Percentiles rank a stretch among this genome's conserved stretches.
phyloP scores from a whole-genome alignment of 2,797 vertebrate genomes.

The Loris lydekkerianus region DNA sequence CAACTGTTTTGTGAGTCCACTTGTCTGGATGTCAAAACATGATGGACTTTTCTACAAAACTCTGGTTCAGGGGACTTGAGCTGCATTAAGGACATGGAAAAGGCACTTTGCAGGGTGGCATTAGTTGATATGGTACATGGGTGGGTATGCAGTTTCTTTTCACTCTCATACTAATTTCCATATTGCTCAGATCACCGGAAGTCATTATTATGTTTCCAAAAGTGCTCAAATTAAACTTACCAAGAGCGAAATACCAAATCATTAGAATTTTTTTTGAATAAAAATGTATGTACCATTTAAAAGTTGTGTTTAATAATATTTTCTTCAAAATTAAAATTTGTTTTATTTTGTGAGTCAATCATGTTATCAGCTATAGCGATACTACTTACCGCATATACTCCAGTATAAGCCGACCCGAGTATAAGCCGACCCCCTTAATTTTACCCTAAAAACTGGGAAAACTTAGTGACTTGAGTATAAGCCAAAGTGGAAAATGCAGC shows the following conservation, averaged over 20 bases:
- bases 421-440: too few species aligned
- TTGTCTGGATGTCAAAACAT: not conserved
- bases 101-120: not conserved
- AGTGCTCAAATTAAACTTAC: slow-evolving; percentile 8
- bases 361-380: not conserved
- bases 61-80: not conserved
- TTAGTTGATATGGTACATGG: not conserved
- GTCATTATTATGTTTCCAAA: slow-evolving; percentile 18
- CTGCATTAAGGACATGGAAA: not conserved
- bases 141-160: not conserved
- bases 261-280: not conserved
- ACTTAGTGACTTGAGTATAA: too few species aligned
- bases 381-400: not conserved
- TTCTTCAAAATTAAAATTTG: slow-evolving; percentile 61
- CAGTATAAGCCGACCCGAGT: too few species aligned
- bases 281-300: slow-evolving; percentile 21
- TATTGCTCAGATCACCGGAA: slow-evolving; percentile 3
- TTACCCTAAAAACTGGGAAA: too few species aligned
- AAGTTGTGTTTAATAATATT: slow-evolving; percentile 36
- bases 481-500: too few species aligned
- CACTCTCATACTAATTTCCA: not conserved
- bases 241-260: not conserved
- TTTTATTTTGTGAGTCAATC: not conserved
- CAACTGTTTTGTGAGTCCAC: not conserved
- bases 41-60: not conserved